Evolutionary conservation across 2,797 vertebrate species (phyloP), one percentile per base, ranked within the genome.

Genomic region (Graptemys geographica): DNA sequence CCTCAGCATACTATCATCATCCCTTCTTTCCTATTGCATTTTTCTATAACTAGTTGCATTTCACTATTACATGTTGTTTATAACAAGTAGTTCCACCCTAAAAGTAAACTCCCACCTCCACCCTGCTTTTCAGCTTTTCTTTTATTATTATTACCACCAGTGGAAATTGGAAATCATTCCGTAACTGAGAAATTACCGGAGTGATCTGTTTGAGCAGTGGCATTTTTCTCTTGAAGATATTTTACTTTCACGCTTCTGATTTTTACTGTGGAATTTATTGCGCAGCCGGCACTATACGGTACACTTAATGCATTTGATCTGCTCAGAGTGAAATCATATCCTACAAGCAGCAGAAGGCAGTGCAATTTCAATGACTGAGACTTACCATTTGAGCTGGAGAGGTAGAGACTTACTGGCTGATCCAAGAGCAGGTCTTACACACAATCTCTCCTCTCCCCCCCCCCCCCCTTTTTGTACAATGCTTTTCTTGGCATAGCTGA

Each of bases 401-500:
- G 15, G 12, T 2, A 79, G n/a, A 4, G 28, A 6, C 2, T 79
- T 55, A 49, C 31, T 81, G 59, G 83, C 25, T 47, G 57, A 7
- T 4, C 47, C 47, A 79, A 55, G 84, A 93, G 55, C 37, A 94
- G 87, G 83, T 25, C 79, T 84, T n/a, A 65, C 25, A 15, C 19
- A 55, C 10, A 81, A 78, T 79, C 6, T 59, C 33, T 88, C 62
- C 49, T 13, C 23, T 21, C 78, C 51, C 81, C 44, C 37, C 28
- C 76, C 47, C 13, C 37, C 16, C 55, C 18, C 3, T 11, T 33
- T 41, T 81, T 55, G 4, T 2, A n/a, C 33, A 86, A 2, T 87
- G 88, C 18, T 96, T 95, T 94, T 87, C 78, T 95, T 96, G 94
- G 86, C 84, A 92, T 16, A 28, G 16, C 12, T 31, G 44, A 69